Conservation (phyloP, 2,888 invertebrate genomes). For the Mesorhabditis belari region DNA sequence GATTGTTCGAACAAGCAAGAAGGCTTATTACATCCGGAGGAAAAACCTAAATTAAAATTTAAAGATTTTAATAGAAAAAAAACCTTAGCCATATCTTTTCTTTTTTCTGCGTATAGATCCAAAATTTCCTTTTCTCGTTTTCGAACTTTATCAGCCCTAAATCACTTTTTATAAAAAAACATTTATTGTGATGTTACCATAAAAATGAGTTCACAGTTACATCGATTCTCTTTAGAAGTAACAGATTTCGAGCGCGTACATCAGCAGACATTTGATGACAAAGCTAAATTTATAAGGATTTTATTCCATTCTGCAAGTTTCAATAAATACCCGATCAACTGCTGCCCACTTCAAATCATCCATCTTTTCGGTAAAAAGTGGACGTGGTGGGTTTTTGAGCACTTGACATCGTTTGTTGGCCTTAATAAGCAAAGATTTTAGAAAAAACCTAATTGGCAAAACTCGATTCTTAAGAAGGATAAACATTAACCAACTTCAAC, state of each 20-base stretch:
- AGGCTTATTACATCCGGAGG: neutral
- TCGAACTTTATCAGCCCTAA: neutral
- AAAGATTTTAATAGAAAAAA: no score
- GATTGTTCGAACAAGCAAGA: neutral
- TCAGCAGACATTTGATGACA: constrained; percentile 11
- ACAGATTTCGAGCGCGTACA: constrained; percentile 53
- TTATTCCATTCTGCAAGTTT: no score
- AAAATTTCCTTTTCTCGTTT: neutral
- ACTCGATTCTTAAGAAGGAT: no score
- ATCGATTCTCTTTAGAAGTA: constrained; percentile 81
- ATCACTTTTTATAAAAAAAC: neutral
- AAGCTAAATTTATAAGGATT: constrained; percentile 4
- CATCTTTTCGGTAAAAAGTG: constrained; percentile 3
- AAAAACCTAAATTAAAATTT: neutral
- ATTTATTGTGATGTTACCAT: constrained; percentile 51
- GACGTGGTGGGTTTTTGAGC: neutral
- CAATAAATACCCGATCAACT: constrained; percentile 1
- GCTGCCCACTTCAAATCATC: constrained; percentile 1
- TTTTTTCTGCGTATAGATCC: neutral
- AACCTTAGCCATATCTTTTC: neutral
- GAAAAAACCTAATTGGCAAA: no score
- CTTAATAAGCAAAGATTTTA: no score
- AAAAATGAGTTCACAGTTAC: constrained; percentile 90
- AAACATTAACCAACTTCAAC: no score
- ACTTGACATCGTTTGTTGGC: neutral